Base-by-base conservation (phyloP, 2,113 vertebrate genomes). In the Dermatemys mawii region DNA sequence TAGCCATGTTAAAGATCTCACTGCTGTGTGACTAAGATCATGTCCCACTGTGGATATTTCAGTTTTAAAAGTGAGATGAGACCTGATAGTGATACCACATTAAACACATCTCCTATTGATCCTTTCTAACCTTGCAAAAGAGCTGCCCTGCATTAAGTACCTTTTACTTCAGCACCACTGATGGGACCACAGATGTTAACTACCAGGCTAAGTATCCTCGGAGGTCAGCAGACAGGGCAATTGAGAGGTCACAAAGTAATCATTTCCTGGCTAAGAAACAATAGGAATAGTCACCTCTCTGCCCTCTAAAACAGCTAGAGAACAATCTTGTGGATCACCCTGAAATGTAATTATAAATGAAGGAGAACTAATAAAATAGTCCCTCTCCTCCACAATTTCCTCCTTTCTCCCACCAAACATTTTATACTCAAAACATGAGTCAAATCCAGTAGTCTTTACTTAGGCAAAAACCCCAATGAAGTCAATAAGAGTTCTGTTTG, bases 61-160 rank as follows among this genome's bases (percentile, higher is more conserved):
- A 87, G 85, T 93, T 98, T 97, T 97, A 92, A 94, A 96, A 97
- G 98, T 89, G 95, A 83, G 93, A 98, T 82, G 97, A 98, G 98
- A 93, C 94, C 96, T 93, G 98, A 98, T 53, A 98, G 97, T 4
- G 97, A 98, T 98, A 98, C 98, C 94, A 32, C 98, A 98, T 97
- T 98, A 98, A 98, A 98, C 98, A 98, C 98, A 85, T 98, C 97
- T 98, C 98, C 96, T 98, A 98, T 98, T 95, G 98, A 98, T 98
- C 96, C 95, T 89, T 87, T 98, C 98, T 98, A 98, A 98, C 98
- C 98, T 98, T 98, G 98, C 98, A 93, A 88, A 98, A 96, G 44
- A 97, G 96, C 97, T 96, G 94, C 88, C 73, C 89, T 60, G 94
- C 96, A 24, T 98, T 98, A 98, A 98, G 97, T 97, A 97, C 98